Evolutionary conservation across 2,888 invertebrate genomes (phyloP).

Genomic region (Microdon myrmicae): DNA sequence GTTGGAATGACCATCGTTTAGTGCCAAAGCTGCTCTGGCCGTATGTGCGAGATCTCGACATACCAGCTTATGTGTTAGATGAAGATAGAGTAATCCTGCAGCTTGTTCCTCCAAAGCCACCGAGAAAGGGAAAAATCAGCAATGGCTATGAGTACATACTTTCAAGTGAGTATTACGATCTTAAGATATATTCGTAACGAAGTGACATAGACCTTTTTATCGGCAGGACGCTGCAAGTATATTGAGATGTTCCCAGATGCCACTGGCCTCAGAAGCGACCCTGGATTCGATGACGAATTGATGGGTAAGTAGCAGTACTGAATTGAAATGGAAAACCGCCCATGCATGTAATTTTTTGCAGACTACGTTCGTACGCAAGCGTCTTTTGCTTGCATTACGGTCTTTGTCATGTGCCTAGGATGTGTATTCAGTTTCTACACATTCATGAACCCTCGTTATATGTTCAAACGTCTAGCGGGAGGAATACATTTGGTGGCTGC

Average conservation of each 20-base stretch:
- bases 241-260: slow-evolving; percentile 73
- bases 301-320: slow-evolving; percentile 67
- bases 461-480: slow-evolving; percentile 87
- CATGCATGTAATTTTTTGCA: slow-evolving; percentile 60
- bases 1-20: slow-evolving; percentile 61
- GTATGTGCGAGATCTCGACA: slow-evolving; percentile 61
- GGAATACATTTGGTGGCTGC: slow-evolving; percentile 87
- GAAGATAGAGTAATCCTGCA: slow-evolving; percentile 60
- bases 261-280: slow-evolving; percentile 68
- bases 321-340: slow-evolving; percentile 55
- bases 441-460: slow-evolving; percentile 84
- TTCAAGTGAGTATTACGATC: slow-evolving; percentile 55
- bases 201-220: background rate
- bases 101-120: slow-evolving; percentile 63
- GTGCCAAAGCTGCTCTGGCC: slow-evolving; percentile 62
- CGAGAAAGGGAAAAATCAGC: slow-evolving; percentile 57
- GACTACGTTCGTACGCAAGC: slow-evolving; percentile 86
- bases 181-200: background rate
- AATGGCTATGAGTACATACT: slow-evolving; percentile 62
- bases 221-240: slow-evolving; percentile 71
- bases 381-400: slow-evolving; percentile 84
- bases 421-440: slow-evolving; percentile 86
- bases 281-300: slow-evolving; percentile 69
- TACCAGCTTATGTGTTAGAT: slow-evolving; percentile 61
- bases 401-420: slow-evolving; percentile 84